Evolutionary conservation across 2,888 invertebrate genomes (phyloP), one percentile per base, ranked within the genome.

Genomic region (Alsophila aescularia): DNA sequence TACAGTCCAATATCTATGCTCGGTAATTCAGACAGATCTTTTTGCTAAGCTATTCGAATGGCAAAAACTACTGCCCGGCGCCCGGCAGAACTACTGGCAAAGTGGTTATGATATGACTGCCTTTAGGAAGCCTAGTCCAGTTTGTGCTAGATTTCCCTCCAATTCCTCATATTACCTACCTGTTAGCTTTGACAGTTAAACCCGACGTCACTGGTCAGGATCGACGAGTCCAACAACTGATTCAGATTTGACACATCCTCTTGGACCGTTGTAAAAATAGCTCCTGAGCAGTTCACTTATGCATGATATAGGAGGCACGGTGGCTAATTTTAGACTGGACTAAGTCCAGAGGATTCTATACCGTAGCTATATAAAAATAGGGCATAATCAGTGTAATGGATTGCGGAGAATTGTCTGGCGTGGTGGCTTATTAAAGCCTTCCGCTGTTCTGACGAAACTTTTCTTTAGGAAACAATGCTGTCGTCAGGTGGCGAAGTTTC

Each of bases 221-320:
- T 6, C 14, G 13, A 29, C 16, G 3, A 16, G 29, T 41, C 21
- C 16, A 43, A 9, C 29, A 40, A 24, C 41, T 62, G 60, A 60
- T 56, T 56, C 54, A 58, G 44, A 58, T 53, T 54, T 69, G 71
- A 60, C 51, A 76, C 77, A 77, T 80, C 79, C 78, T 75, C 60
- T 66, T 67, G 70, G 69, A 67, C 62, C 57, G 64, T 56, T 54
- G 64, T 70, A 70, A 66, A 79, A 81, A 81, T 81, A 81, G 67
- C 70, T 54, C 47, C 60, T 55, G 66, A 69, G 51, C 62, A 62
- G 67, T 68, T 72, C 70, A 71, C 64, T 69, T 72, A 62, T 66
- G 15, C 57, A 64, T 68, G 65, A 69, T 65, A 67, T 67, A 67
- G 73, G 73, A 71, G 77, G 68, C n/a, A n/a, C 62, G 52, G 58